Evolutionary conservation across 1,140 invertebrate genomes (phyloP).

Genomic region (Halesus radiatus): DNA sequence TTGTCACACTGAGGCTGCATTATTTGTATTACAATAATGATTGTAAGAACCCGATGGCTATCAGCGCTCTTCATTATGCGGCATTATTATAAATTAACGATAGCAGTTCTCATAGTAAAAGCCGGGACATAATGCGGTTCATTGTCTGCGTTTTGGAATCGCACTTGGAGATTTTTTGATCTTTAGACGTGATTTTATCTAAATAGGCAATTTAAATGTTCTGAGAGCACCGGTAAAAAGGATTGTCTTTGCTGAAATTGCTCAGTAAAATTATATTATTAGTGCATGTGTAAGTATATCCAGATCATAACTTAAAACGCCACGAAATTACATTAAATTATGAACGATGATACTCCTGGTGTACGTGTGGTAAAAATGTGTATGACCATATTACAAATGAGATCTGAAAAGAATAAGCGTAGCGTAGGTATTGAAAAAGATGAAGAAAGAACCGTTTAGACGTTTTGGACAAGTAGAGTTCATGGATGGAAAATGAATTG

Average conservation of each 20-base stretch:
- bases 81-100: constrained; percentile 37
- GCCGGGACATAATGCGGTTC: constrained; percentile 17
- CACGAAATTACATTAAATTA: too few relatives aligned
- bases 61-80: constrained; percentile 24
- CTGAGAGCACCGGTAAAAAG: constrained; percentile 8
- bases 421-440: too few relatives aligned
- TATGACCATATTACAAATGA: too few relatives aligned
- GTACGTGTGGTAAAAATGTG: too few relatives aligned
- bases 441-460: too few relatives aligned
- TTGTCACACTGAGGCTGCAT: not conserved
- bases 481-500: too few relatives aligned
- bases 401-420: too few relatives aligned
- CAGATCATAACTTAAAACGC: too few relatives aligned
- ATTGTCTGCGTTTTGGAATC: constrained; percentile 27
- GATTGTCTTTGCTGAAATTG: not conserved
- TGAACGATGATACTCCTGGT: too few relatives aligned
- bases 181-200: not conserved
- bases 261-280: too few relatives aligned
- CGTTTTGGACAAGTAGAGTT: too few relatives aligned
- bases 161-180: constrained; percentile 19
- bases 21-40: constrained; percentile 38
- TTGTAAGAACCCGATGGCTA: constrained; percentile 22
- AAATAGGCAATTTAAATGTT: constrained; percentile 9
- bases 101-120: constrained; percentile 36
- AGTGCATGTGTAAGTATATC: too few relatives aligned